phyloP scores from a whole-genome alignment of 2,113 vertebrate genomes.

The Rhinopomastus cyanomelas region DNA sequence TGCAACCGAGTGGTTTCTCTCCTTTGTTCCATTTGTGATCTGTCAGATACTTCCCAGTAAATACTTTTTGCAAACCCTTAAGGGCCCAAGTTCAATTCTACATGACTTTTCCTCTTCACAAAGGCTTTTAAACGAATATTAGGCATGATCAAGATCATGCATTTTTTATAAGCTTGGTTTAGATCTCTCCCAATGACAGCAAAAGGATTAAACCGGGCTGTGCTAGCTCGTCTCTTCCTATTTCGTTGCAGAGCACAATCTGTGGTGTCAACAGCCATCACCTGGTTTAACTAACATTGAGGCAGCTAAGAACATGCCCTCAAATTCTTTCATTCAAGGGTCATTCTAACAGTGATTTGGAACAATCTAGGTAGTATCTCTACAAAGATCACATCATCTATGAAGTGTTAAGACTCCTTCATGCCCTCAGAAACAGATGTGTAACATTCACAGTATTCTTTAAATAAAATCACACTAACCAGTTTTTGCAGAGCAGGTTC shows the following conservation, averaged over 20 bases:
- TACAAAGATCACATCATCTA: not conserved
- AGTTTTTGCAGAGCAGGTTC: not conserved
- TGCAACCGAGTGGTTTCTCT: not conserved
- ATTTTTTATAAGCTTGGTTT: not conserved
- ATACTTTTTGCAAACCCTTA: not conserved
- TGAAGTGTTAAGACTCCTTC: not conserved
- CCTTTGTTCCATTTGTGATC: not conserved
- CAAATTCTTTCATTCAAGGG: not conserved
- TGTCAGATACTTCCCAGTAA: not conserved
- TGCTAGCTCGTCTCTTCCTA: not conserved
- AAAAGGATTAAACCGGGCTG: not conserved
- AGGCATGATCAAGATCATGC: not conserved
- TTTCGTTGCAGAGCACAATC: not conserved
- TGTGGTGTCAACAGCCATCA: not conserved
- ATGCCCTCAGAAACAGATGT: not conserved
- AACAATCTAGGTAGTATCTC: not conserved
- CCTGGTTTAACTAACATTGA: not conserved
- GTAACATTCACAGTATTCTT: not conserved
- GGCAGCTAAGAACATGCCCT: not conserved
- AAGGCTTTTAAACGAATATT: not conserved
- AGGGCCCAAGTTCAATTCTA: not conserved
- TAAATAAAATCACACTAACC: not conserved
- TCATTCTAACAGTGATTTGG: not conserved
- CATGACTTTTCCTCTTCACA: not conserved
- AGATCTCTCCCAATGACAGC: not conserved